phyloP scores from a whole-genome alignment of 2,888 invertebrate genomes.

The Prenolepis imparis region DNA sequence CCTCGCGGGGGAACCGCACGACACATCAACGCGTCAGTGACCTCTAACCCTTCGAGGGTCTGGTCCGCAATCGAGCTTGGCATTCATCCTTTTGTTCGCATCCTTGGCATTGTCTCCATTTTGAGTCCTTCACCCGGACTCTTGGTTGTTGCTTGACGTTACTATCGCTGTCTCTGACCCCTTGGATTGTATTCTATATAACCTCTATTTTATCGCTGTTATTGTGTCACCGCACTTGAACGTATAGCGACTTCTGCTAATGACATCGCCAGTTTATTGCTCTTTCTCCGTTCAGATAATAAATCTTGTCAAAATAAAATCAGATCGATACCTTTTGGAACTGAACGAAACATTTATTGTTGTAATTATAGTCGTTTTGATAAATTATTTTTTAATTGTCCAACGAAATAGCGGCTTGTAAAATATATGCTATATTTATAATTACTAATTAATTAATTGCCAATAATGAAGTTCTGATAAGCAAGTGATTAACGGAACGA shows the following conservation, averaged over 20 bases:
- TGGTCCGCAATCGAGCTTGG: conserved; percentile 51
- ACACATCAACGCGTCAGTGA: conserved; percentile 52
- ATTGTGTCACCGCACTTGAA: conserved; percentile 18
- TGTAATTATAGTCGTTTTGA: not conserved
- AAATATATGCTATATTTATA: not conserved
- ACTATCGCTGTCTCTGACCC: conserved; percentile 35
- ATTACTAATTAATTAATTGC: conserved; percentile 13
- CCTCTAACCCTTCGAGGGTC: not conserved
- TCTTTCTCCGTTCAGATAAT: conserved; percentile 1
- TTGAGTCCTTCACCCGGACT: conserved; percentile 53
- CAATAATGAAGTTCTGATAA: conserved; percentile 13
- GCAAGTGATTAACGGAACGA: conserved; percentile 17
- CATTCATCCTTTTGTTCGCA: conserved; percentile 79
- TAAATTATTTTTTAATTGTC: conserved; percentile 8
- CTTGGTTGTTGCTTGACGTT: conserved; percentile 47
- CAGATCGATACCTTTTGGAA: conserved; percentile 2
- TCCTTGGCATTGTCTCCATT: conserved; percentile 76
- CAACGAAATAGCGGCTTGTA: not conserved
- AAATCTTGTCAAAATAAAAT: conserved; percentile 23
- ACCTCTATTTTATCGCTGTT: conserved; percentile 63
- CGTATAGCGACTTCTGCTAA: conserved; percentile 30
- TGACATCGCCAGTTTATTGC: conserved; percentile 44
- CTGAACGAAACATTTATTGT: conserved; percentile 15
- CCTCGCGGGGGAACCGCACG: conserved; percentile 50
- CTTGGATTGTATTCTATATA: conserved; percentile 57